phyloP scores from a whole-genome alignment of 2,888 invertebrate genomes.

The Aquatica leii region DNA sequence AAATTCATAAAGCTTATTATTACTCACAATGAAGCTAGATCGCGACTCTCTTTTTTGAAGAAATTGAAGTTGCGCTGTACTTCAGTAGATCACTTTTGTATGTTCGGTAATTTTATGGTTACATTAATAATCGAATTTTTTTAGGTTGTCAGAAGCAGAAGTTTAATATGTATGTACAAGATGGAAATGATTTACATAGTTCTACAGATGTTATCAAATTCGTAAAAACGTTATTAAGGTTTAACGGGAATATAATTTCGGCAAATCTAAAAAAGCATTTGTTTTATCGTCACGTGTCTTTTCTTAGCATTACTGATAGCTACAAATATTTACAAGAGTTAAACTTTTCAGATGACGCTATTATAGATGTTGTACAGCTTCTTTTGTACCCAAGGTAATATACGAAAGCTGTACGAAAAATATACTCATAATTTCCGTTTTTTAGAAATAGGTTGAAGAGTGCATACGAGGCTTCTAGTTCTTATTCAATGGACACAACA shows the following conservation, averaged over 20 bases:
- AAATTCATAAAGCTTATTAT: conserved; percentile 65
- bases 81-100: conserved; percentile 61
- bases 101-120: conserved; percentile 16
- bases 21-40: conserved; percentile 61
- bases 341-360: conserved; percentile 64
- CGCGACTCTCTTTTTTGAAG: conserved; percentile 64
- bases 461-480: conserved; percentile 32
- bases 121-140: conserved; percentile 34
- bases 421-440: conserved; percentile 33
- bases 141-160: conserved; percentile 44
- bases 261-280: conserved; percentile 66
- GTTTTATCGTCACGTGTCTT: conserved; percentile 70
- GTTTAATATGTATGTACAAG: conserved; percentile 61
- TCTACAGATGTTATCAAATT: conserved; percentile 60
- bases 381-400: conserved; percentile 73
- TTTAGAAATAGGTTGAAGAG: conserved; percentile 53
- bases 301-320: conserved; percentile 67
- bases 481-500: not conserved
- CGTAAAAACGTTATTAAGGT: conserved; percentile 57
- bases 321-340: conserved; percentile 64
- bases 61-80: conserved; percentile 62
- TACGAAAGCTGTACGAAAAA: not conserved
- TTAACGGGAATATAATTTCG: conserved; percentile 51
- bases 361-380: conserved; percentile 69
- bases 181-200: conserved; percentile 66